Conservation (phyloP, 2,888 invertebrate genomes). For the Stenotaenia linearis region DNA sequence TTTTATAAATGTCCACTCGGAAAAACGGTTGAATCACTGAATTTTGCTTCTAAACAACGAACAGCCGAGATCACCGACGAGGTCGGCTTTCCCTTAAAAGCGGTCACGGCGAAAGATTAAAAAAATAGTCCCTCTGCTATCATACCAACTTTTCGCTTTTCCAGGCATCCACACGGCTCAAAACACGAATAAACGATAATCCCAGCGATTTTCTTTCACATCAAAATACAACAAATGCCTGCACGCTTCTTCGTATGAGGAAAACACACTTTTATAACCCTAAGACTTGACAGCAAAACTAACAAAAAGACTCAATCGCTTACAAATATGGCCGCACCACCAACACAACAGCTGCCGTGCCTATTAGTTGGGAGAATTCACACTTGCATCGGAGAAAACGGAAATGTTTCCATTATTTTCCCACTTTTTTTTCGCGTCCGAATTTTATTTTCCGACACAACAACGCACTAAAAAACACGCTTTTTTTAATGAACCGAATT, state of each 20-base stretch:
- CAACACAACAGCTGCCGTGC: slow-evolving; percentile 34
- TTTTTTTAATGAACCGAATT: not conserved
- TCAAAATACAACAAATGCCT: not conserved
- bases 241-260: not conserved
- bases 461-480: not conserved
- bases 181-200: not conserved
- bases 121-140: slow-evolving; percentile 13
- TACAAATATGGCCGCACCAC: slow-evolving; percentile 35
- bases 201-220: slow-evolving; percentile 8
- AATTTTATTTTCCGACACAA: not conserved
- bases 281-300: slow-evolving; percentile 8
- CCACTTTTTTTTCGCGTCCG: not conserved
- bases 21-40: not conserved
- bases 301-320: slow-evolving; percentile 32
- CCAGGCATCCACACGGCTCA: not conserved
- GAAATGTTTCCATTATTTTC: not conserved
- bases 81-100: slow-evolving; percentile 27
- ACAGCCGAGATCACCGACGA: slow-evolving; percentile 8
- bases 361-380: slow-evolving; percentile 35
- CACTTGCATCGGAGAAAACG: slow-evolving; percentile 12
- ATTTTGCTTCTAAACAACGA: not conserved
- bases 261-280: slow-evolving; percentile 31
- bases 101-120: slow-evolving; percentile 28
- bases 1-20: not conserved
- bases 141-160: not conserved